phyloP scores from a whole-genome alignment of 2,888 invertebrate genomes.

The Hypselothyrea guttata region DNA sequence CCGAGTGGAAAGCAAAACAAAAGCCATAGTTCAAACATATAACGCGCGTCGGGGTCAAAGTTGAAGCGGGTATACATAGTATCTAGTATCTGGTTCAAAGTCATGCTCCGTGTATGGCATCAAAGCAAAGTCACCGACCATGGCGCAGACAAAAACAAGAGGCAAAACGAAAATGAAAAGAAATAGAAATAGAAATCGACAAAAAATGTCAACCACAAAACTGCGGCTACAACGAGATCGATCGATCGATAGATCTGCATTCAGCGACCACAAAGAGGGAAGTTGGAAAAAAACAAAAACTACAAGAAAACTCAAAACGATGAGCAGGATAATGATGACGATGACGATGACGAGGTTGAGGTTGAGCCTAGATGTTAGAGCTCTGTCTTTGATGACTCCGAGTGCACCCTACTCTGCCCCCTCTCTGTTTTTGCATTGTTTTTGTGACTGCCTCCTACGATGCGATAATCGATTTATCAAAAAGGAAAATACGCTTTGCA shows the following conservation, averaged over 20 bases:
- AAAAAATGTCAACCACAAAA: slow-evolving; percentile 71
- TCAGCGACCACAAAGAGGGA: slow-evolving; percentile 54
- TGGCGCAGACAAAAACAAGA: slow-evolving; percentile 20
- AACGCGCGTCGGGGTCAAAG: slow-evolving; percentile 36
- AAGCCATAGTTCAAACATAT: slow-evolving; percentile 29
- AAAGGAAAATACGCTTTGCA: slow-evolving; percentile 65
- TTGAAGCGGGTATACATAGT: slow-evolving; percentile 17
- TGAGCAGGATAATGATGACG: slow-evolving; percentile 40
- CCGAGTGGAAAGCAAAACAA: slow-evolving; percentile 33
- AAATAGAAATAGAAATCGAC: too few relatives aligned
- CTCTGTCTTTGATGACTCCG: slow-evolving; percentile 35
- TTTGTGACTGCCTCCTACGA: slow-evolving; percentile 68
- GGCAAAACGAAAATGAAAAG: slow-evolving; percentile 8
- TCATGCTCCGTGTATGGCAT: slow-evolving; percentile 34
- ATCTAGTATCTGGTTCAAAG: slow-evolving; percentile 30
- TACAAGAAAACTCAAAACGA: slow-evolving; percentile 29
- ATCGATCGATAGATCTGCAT: slow-evolving; percentile 45
- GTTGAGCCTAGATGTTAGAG: slow-evolving; percentile 43
- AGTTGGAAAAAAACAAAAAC: slow-evolving; percentile 6
- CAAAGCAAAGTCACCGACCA: slow-evolving; percentile 72
- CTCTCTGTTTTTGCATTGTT: slow-evolving; percentile 49
- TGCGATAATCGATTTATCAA: slow-evolving; percentile 80
- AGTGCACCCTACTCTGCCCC: background rate
- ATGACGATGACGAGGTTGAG: slow-evolving; percentile 27
- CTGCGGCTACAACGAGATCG: slow-evolving; percentile 39